Percentiles rank a stretch among this genome's conserved stretches.
Conservation (phyloP, 2,113 vertebrate genomes). For the Rallus limicola region DNA sequence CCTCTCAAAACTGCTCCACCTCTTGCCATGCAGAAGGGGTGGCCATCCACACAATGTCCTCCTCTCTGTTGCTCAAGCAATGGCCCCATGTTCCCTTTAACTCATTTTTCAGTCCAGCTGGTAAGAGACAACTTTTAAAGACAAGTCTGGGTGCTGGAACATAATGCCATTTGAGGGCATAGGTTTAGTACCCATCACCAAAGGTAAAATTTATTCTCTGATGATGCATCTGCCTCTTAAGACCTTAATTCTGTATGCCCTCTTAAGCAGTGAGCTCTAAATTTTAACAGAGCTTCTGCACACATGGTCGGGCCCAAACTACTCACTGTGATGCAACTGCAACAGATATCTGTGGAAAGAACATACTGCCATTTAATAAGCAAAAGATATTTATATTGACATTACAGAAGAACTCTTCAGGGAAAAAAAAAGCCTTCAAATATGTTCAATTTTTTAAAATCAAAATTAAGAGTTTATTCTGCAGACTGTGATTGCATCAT, state of each 20-base stretch:
- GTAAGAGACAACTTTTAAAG: neutral
- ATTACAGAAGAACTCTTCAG: neutral
- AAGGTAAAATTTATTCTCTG: neutral
- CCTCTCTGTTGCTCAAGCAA: neutral
- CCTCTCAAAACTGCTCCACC: neutral
- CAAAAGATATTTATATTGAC: neutral
- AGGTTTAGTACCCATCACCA: neutral
- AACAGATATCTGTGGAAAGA: neutral
- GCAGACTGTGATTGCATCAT: neutral
- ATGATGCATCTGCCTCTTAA: neutral
- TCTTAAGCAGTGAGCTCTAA: neutral
- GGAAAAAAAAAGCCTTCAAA: neutral
- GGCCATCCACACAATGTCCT: fast-evolving
- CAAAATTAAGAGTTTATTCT: neutral
- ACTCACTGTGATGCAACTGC: neutral
- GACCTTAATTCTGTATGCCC: neutral
- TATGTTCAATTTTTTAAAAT: neutral
- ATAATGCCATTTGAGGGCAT: neutral
- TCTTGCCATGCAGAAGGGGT: fast-evolving
- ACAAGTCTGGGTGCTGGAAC: neutral
- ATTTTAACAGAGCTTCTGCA: neutral
- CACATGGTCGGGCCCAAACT: neutral
- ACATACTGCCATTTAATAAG: neutral
- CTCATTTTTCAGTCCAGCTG: neutral
- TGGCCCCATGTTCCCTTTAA: neutral